phyloP scores from a whole-genome alignment of 2,888 invertebrate species.

The Spicauda simplicius region DNA sequence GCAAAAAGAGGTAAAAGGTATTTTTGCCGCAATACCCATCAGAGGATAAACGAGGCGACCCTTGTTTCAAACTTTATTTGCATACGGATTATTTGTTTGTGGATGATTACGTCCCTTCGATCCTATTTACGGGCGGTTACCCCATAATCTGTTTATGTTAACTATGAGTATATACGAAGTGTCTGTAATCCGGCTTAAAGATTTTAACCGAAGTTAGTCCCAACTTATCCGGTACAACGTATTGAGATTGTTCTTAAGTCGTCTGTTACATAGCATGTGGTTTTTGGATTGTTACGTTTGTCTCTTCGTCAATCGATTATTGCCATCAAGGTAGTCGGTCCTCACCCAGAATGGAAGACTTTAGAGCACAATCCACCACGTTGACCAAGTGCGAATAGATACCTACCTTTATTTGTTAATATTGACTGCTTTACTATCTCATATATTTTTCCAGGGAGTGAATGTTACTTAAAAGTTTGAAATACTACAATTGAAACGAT shows the following conservation, averaged over 20 bases:
- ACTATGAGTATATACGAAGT: slow-evolving; percentile 4
- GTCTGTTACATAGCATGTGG: no score
- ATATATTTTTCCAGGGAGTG: no score
- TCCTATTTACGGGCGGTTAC: slow-evolving; percentile 19
- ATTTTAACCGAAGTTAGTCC: slow-evolving; percentile 11
- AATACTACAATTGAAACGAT: no score
- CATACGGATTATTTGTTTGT: slow-evolving; percentile 18
- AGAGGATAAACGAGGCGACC: slow-evolving; percentile 2
- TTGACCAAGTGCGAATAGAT: no score
- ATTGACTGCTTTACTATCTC: no score
- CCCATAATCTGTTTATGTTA: slow-evolving; percentile 21
- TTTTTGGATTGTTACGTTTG: no score
- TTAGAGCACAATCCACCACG: no score
- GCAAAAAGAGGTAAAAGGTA: slow-evolving; percentile 7
- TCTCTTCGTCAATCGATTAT: no score
- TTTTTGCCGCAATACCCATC: slow-evolving; percentile 13
- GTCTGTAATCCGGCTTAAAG: slow-evolving; percentile 14
- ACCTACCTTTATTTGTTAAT: no score
- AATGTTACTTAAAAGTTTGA: no score
- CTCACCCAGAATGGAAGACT: no score
- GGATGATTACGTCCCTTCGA: slow-evolving; percentile 24
- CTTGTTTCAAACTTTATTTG: slow-evolving; percentile 30
- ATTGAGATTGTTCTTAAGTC: not conserved
- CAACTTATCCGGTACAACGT: not conserved
- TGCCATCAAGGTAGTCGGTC: no score